These are phyloP conservation scores for Eclectus roratus DNA, from an alignment of 2,113 vertebrate genomes.

Conservation along the genomic window DNA sequence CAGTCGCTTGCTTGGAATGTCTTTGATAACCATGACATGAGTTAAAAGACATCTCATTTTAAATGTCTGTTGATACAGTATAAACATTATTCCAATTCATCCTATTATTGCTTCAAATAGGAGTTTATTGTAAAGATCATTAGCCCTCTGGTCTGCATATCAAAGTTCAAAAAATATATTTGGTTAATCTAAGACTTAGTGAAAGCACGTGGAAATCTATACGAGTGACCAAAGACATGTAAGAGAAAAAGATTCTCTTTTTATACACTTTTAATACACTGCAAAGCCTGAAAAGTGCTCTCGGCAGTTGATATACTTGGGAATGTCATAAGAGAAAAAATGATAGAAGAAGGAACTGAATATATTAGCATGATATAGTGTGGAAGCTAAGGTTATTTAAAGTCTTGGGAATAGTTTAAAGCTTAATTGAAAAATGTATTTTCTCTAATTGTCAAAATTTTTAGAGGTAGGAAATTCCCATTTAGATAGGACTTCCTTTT, in stretches of 20 bases:
- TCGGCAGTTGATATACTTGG: neutral
- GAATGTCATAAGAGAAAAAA: neutral
- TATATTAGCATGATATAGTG: neutral
- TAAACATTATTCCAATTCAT: neutral
- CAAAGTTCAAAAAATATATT: neutral
- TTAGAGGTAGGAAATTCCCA: neutral
- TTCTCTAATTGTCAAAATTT: neutral
- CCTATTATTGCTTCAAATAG: neutral
- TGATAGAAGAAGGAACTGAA: neutral
- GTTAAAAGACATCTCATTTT: neutral
- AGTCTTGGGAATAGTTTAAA: neutral
- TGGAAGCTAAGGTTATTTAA: neutral
- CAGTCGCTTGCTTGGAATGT: neutral
- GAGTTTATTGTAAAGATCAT: neutral
- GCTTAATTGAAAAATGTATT: neutral
- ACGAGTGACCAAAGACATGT: neutral
- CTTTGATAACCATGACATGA: neutral
- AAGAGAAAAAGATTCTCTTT: neutral
- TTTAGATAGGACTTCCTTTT: neutral
- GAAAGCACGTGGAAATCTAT: neutral
- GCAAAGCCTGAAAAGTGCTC: neutral
- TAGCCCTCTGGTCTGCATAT: neutral
- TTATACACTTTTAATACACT: no score
- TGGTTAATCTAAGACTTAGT: neutral
- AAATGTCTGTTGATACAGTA: neutral